Conservation (phyloP, 2,113 vertebrate species). For the Notothenia rossii region DNA sequence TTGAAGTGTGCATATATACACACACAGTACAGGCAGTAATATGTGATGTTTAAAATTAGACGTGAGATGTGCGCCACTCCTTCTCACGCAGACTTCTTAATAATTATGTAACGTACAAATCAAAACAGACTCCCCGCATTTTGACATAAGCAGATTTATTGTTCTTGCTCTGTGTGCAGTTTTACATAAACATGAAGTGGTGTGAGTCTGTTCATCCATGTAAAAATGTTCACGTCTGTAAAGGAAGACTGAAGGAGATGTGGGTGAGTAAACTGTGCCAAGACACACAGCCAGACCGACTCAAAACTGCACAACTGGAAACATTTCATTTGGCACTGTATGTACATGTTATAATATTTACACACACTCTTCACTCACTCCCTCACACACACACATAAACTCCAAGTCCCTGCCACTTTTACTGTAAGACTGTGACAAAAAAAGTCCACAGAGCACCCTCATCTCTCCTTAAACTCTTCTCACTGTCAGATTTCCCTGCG, state of each 20-base stretch:
- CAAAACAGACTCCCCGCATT: conserved; percentile 20
- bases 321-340: conserved; percentile 33
- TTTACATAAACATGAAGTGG: conserved; percentile 46
- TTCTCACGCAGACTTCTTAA: neutral
- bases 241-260: conserved; percentile 10
- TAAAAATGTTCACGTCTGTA: conserved; percentile 24
- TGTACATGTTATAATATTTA: conserved; percentile 33
- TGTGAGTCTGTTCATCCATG: neutral
- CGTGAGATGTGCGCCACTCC: neutral
- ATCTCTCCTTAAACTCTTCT: no score
- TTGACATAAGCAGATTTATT: conserved; percentile 70
- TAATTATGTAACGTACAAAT: neutral
- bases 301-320: neutral
- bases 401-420: conserved; percentile 19
- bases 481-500: conserved; percentile 8
- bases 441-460: neutral
- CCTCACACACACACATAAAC: neutral
- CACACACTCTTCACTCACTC: conserved; percentile 21
- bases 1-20: conserved; percentile 7
- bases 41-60: conserved; percentile 15
- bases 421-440: neutral
- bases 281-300: conserved; percentile 3
- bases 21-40: neutral
- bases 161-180: conserved; percentile 34
- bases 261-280: conserved; percentile 8